Base-by-base conservation (phyloP, 2,797 vertebrate species). In the Falco berigora region DNA sequence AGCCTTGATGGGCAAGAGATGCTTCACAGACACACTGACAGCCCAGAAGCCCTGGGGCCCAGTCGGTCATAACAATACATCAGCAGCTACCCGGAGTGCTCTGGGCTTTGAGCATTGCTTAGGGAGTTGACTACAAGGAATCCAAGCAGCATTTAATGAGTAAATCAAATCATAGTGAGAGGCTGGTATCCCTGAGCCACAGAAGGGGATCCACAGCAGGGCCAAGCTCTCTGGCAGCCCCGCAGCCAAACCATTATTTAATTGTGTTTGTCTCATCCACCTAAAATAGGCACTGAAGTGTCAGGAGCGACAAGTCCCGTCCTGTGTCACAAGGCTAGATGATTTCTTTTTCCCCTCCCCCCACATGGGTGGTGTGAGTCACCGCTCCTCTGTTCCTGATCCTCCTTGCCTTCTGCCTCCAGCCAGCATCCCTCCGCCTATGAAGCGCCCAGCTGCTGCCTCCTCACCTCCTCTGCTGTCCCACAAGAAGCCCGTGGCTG, bases 401-500 rank as follows among this genome's bases (percentile, higher is more conserved):
- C 71, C 46, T 83, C 68, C 76, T 82, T 94, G 81, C 64, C 27
- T 94, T 75, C 88, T 81, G 86, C 91, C 77, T 91, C 64, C 95
- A 98, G 98, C 93, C 9, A 88, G 96, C 30, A 77, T 97, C 75
- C 96, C 97, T 72, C 89, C 74, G 0, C 85, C 98, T 89, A 97
- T 98, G 97, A 99, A 99, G 96, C 98, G 96, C 86, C 97, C 98
- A 27, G 95, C 96, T 77, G 96, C 96, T 94, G 90, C 95, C 68
- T 95, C 95, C 28, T 97, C 96, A 3, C 85, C 75, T 2, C 90
- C 96, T 58, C 97, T 98, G 44, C 97, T 97, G 36, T 97, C 97
- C 32, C 96, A 98, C 86, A 98, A 98, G 96, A 98, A 90, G 14
- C 88, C 94, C 1, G 84, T 98, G 14, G 86, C 98, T 80, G 97